Evolutionary conservation across 2,797 vertebrate genomes (phyloP), one percentile per base, ranked within the genome.

Genomic region (Chromis chromis): DNA sequence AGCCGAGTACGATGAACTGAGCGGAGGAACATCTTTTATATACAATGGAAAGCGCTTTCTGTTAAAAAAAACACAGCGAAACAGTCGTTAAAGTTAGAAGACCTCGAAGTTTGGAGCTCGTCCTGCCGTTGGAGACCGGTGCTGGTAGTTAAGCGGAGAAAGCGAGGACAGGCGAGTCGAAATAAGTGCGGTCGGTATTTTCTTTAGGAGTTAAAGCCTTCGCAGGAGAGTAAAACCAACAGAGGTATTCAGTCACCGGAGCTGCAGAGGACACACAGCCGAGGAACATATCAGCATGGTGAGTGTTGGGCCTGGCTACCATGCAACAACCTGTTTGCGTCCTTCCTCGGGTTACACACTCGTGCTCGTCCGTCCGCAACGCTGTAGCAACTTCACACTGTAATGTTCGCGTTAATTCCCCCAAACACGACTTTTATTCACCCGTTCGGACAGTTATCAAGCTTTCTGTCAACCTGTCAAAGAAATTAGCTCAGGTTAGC

Each of bases 221-320:
- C 57, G 33, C 24, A 22, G 65, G 63, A 66, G 33, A 74, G 70
- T n/a, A 22, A 16, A 64, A n/a, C 62, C 46, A 42, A 48, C 54
- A 12, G 46, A 12, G 57, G 6, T 33, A 22, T 54, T 60, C 3
- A 58, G 66, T 49, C 53, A 21, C 24, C 3, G 42, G 63, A 62
- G 17, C 33, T 36, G 64, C 74, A 65, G 64, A 69, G 31, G 79
- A 64, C 22, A 16, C 62, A 76, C 27, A 72, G 77, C 21, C 73
- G 55, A 85, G 71, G 62, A 86, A 17, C 71, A 19, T 61, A 74
- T 68, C 88, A 89, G 82, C 91, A 95, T 95, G 94, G 94, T 95
- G 83, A 94, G 94, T 90, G 22, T 52, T 48, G 74, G 93, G 90
- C 90, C 93, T 89, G 63, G 86, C 85, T 84, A 90, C 82, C 85